These are phyloP conservation scores for Gnatocerus cornutus DNA, from an alignment of 2,888 invertebrate species.

Conservation along the genomic window DNA sequence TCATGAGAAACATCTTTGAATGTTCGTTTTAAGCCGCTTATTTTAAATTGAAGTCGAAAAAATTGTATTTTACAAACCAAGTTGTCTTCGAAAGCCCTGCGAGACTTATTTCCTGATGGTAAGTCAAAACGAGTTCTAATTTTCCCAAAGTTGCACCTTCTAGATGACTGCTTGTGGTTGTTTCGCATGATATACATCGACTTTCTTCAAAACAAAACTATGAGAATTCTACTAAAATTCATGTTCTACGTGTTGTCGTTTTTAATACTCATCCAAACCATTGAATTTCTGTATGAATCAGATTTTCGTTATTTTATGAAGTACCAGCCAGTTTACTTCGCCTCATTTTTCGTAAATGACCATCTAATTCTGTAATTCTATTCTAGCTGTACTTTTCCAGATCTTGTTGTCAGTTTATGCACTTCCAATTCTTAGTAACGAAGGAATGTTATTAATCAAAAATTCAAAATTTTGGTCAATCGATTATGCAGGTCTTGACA, in stretches of 20 bases:
- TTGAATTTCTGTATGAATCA: neutral
- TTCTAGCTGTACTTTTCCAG: neutral
- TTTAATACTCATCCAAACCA: slow-evolving; percentile 1
- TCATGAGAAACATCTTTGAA: too few relatives aligned
- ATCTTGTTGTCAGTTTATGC: neutral
- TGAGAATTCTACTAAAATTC: neutral
- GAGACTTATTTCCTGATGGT: too few relatives aligned
- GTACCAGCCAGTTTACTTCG: neutral
- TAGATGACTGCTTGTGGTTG: slow-evolving; percentile 1
- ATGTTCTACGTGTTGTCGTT: neutral
- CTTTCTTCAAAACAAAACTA: neutral
- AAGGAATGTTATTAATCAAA: too few relatives aligned
- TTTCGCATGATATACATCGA: neutral
- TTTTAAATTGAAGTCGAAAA: too few relatives aligned
- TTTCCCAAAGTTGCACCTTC: neutral
- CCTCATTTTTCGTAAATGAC: slow-evolving; percentile 10
- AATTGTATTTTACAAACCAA: too few relatives aligned
- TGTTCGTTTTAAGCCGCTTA: too few relatives aligned
- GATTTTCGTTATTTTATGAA: neutral
- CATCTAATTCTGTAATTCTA: too few relatives aligned
- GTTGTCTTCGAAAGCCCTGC: too few relatives aligned
- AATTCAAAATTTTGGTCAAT: neutral
- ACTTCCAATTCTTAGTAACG: neutral
- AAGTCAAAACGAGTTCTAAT: too few relatives aligned
- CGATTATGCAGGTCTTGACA: too few relatives aligned